phyloP scores from a whole-genome alignment of 1,140 invertebrate genomes.

The Ganaspis sp. region DNA sequence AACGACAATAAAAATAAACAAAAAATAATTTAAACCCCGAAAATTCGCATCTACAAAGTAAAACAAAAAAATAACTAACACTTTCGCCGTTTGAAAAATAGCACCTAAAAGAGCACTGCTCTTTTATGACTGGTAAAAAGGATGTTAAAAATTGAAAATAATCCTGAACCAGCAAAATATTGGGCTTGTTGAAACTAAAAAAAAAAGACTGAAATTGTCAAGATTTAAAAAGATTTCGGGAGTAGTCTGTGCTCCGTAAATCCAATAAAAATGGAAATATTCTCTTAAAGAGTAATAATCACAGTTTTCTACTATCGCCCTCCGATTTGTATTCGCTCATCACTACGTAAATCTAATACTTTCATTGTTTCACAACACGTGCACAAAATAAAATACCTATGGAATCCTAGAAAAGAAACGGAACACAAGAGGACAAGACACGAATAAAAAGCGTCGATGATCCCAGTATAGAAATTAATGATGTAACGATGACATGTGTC shows the following conservation, averaged over 20 bases:
- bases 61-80: background rate
- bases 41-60: background rate
- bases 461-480: background rate
- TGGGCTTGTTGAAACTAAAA: too few relatives aligned
- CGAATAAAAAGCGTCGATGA: slow-evolving; percentile 14
- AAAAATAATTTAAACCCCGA: too few relatives aligned
- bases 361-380: slow-evolving; percentile 27
- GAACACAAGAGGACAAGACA: slow-evolving; percentile 15
- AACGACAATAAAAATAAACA: too few relatives aligned
- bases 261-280: background rate
- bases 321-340: slow-evolving; percentile 11
- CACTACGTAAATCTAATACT: slow-evolving; percentile 20
- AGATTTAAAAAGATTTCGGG: background rate
- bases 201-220: background rate
- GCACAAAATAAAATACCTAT: background rate
- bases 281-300: slow-evolving; percentile 34
- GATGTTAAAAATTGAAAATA: background rate
- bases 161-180: background rate
- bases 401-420: background rate
- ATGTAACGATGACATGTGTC: background rate
- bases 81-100: background rate
- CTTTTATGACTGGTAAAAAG: background rate
- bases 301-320: slow-evolving; percentile 8
- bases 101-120: background rate
- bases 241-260: background rate